Evolutionary conservation across 2,888 invertebrate genomes (phyloP).

Genomic region (Cenopis cana): DNA sequence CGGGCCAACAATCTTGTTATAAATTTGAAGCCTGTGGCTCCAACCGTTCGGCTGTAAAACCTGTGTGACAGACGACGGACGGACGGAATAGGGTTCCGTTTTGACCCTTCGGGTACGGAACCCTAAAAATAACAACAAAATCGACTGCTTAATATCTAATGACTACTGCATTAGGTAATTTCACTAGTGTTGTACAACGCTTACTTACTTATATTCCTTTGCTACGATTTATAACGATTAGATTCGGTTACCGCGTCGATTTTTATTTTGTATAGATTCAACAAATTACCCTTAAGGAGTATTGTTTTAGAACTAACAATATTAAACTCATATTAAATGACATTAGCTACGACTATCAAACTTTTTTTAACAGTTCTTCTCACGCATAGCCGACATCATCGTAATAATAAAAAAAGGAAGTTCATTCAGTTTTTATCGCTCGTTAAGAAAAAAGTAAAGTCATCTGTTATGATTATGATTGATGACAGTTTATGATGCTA

Average conservation of each 20-base stretch:
- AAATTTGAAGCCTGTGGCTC: no score
- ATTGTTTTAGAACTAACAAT: constrained; percentile 12
- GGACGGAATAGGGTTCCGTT: no score
- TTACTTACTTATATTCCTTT: no score
- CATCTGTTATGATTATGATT: constrained; percentile 43
- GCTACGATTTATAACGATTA: constrained; percentile 5
- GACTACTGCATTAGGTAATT: not conserved
- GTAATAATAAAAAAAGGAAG: constrained; percentile 42
- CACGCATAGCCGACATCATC: constrained; percentile 32
- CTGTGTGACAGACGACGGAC: no score
- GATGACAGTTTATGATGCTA: constrained; percentile 37
- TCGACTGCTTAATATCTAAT: no score
- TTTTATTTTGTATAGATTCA: not conserved
- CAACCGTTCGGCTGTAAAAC: no score
- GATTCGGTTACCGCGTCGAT: not conserved
- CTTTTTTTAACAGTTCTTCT: constrained; percentile 26
- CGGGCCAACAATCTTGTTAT: no score
- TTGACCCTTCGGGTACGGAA: no score
- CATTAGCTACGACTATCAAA: constrained; percentile 6
- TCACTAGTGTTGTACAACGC: constrained; percentile 12
- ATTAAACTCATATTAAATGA: not conserved
- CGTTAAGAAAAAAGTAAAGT: constrained; percentile 42
- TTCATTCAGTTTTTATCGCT: constrained; percentile 44
- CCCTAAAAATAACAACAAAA: no score
- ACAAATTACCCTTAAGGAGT: not conserved